Evolutionary conservation across 2,797 vertebrate genomes (phyloP), one percentile per base, ranked within the genome.

Genomic region (Crossoptilon crossoptilon): DNA sequence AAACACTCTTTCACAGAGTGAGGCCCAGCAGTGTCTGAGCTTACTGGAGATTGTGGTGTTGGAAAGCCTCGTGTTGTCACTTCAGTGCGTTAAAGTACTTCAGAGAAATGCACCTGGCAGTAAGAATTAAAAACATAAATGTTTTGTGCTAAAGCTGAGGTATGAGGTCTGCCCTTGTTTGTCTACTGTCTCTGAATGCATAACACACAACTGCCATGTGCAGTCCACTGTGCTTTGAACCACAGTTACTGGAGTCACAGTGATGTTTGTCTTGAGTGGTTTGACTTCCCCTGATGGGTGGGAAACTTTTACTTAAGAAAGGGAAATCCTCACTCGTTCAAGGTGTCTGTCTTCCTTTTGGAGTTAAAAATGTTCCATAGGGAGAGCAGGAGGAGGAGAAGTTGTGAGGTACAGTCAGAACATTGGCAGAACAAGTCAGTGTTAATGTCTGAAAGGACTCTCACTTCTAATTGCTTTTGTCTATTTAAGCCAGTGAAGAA

Each of bases 401-500:
- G 17, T 31, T 14, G 43, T 79, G 24, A 10, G 44, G 41, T 64
- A 37, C 41, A 39, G 46, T 66, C 49, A 64, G 62, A 74, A 77
- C 1, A 1, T 23, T 75, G 46, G 27, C 82, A 79, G 62, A 67
- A 55, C 16, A 6, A 92, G 49, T 69, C 14, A 4, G 43, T 87
- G 49, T 68, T 96, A 31, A 91, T 93, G 91, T 86, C 78, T 87
- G 95, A 94, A 97, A 95, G 94, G 95, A 96, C 88, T 97, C 97
- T 98, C 89, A 98, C 96, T 97, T 98, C 84, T 97, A 80, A 96
- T 98, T 97, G 96, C 94, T 97, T 94, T 98, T 98, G 85, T 98
- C 96, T 98, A 98, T 96, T 97, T 94, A 97, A 99, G 99, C 99
- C 99, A 90, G 99, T 99, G 96, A 99, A 99, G 97, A 99, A 99